Evolutionary conservation across 2,797 vertebrate genomes (phyloP).

Genomic region (Myiotriccus ornatus): DNA sequence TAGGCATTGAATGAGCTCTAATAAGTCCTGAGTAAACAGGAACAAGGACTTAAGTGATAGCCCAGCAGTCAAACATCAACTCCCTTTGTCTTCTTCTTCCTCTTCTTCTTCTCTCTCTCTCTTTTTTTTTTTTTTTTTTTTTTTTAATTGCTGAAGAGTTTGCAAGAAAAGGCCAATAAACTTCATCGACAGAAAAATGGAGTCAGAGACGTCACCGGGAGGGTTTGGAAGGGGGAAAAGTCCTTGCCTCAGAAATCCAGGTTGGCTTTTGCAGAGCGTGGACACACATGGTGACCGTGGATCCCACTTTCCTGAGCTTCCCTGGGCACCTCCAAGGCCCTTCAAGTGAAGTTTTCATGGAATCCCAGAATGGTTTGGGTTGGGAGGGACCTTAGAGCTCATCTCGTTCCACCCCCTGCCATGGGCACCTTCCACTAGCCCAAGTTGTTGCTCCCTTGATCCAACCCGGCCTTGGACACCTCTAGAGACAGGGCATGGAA

Average conservation of each 20-base stretch:
- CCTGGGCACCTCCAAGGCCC: not conserved
- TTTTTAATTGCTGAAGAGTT: slow-evolving; percentile 51
- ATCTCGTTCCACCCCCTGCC: not conserved
- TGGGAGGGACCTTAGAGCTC: not conserved
- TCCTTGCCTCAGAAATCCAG: not conserved
- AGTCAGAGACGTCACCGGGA: not conserved
- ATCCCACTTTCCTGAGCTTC: not conserved
- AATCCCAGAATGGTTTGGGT: not conserved
- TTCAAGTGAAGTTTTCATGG: not conserved
- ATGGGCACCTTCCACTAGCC: not conserved
- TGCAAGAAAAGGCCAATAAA: slow-evolving; percentile 33
- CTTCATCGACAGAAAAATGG: slow-evolving; percentile 43
- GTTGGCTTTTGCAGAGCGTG: not conserved
- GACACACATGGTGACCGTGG: accelerated
- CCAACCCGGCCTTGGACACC: not conserved
- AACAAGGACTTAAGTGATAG: slow-evolving; percentile 74
- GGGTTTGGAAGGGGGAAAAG: not conserved
- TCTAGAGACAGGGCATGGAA: not conserved
- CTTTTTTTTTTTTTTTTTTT: not conserved
- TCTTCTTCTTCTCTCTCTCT: not conserved
- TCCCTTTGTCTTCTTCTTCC: slow-evolving; percentile 59
- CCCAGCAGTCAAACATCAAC: slow-evolving; percentile 70
- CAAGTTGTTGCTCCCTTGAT: not conserved
- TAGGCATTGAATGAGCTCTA: slow-evolving; percentile 79
- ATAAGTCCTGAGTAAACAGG: slow-evolving; percentile 74